Evolutionary conservation across 2,113 vertebrate species (phyloP), one percentile per base, ranked within the genome.

Genomic region (Tringa solitaria): DNA sequence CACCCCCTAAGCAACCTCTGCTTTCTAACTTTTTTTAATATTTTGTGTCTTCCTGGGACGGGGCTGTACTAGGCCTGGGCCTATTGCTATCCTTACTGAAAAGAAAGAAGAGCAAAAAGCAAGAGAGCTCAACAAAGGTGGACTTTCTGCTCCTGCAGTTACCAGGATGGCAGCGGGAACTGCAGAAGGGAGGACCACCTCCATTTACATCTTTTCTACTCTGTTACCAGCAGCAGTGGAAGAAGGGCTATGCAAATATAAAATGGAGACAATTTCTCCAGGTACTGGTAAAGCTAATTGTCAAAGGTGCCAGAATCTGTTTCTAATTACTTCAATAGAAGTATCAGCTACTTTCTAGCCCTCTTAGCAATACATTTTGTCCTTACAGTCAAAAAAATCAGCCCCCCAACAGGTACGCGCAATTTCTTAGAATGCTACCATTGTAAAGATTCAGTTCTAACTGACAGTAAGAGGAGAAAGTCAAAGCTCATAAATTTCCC

Each of bases 331-430:
- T 27, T 59, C 33, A 57, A 4, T 2, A 77, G 28, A 65, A 43
- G 4, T 53, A 77, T 39, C 35, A 81, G 23, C 41, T 81, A 46
- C n/a, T 77, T 93, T 83, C 64, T 61, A 89, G 45, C 9, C 68
- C 35, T 69, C 17, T 39, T 63, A 73, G 11, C 15, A 75, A 37
- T 33, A 53, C 2, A 33, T 45, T 87, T 67, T n/a, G 24, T 50
- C 50, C 22, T 81, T 77, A 77, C 3, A 27, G 21, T 37, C 1
- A 86, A 76, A 91, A 32, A 0, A 0, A 3, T 1, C 24, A 76
- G 32, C 10, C 14, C 14, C 28, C 26, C 32, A 83, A 24, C 4
- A 56, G 15, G 10, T 53, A 30, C 27, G 12, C 13, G 30, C 8
- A 33, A 21, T 59, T 88, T 64, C 43, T 37, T 68, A 63, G 6